Evolutionary conservation across 2,888 invertebrate species (phyloP), one percentile per base, ranked within the genome.

Genomic region (Aleiodes leptofemur): DNA sequence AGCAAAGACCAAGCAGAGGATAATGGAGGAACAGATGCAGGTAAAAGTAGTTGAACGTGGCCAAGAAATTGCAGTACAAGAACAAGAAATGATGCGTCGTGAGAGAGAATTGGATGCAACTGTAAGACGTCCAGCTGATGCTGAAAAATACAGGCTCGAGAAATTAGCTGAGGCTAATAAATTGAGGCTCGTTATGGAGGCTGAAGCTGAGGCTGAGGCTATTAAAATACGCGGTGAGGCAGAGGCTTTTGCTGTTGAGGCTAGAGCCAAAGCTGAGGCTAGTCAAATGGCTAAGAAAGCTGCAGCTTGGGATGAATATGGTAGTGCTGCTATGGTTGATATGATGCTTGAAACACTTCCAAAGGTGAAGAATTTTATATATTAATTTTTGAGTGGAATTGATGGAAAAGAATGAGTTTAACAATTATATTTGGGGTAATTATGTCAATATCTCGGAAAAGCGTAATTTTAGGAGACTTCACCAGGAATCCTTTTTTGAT

Each of bases 211-310:
- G 87, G 95, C 98, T 0, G 97, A 98, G 91, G 95, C 98, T 16
- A 93, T 95, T 38, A 92, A 93, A 86, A 94, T 97, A 77, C 94
- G 95, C 79, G 97, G 96, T 57, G 96, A 96, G 92, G 97, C 95
- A 80, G 98, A 95, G 90, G 98, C 98, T 0, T 98, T 93, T 89
- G 97, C 98, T 31, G 96, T 98, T 86, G 95, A 96, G 84, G 97
- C 97, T 0, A 97, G 97, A 90, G 98, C 98, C 0, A 96, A 94
- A 82, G 98, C 98, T 1, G 98, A 99, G 87, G 97, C 98, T 0
- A 97, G 97, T 89, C 98, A 98, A 90, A 98, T 98, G 97, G 93
- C 96, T 0, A 97, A 97, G 91, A 99, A 98, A 87, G 98, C 98
- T 0, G 98, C 98, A 83, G 98, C 99, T 14, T 98, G 96, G 95